Percentiles rank a stretch among this genome's conserved stretches.
phyloP scores from a whole-genome alignment of 2,113 vertebrate species.

The Alligator mississippiensis region DNA sequence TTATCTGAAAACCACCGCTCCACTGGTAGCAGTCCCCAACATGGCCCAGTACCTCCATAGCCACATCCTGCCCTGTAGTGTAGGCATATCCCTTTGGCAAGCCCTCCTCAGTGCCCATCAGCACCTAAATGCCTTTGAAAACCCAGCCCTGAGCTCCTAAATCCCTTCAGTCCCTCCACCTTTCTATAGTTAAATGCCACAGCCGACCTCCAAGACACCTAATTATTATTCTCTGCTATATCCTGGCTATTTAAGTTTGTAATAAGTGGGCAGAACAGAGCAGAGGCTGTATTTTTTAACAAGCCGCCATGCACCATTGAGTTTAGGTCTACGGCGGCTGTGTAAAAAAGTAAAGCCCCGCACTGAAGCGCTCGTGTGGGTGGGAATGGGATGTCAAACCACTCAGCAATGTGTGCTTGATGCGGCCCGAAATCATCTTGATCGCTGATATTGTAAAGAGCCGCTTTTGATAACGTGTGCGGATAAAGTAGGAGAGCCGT shows the following conservation, averaged over 20 bases:
- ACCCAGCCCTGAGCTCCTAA: fast-evolving
- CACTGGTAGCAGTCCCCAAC: too few species aligned
- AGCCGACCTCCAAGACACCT: fast-evolving
- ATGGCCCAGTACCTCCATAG: fast-evolving
- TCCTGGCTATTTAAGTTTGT: fast-evolving
- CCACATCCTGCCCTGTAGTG: too few species aligned
- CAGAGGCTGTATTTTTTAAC: fast-evolving
- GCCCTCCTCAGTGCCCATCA: background rate
- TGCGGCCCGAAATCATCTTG: slow-evolving; percentile 46
- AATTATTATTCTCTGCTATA: fast-evolving
- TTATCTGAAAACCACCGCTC: background rate
- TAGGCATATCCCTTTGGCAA: background rate
- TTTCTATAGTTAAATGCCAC: fast-evolving
- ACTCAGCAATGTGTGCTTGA: slow-evolving; percentile 14
- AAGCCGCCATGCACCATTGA: fast-evolving
- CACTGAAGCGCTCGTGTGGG: fast-evolving
- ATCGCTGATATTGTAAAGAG: slow-evolving; percentile 55
- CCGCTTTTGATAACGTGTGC: slow-evolving; percentile 45
- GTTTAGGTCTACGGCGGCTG: background rate
- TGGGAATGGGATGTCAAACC: background rate
- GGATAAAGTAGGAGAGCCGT: slow-evolving; percentile 63
- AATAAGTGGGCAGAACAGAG: background rate
- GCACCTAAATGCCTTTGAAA: fast-evolving
- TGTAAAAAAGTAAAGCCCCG: fast-evolving
- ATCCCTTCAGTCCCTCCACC: fast-evolving